Percentiles rank a stretch among this genome's conserved stretches.
These are phyloP conservation scores for Palythoa grandis DNA, from an alignment of 92 coral and sea anemone genomes.

Conservation along the genomic window DNA sequence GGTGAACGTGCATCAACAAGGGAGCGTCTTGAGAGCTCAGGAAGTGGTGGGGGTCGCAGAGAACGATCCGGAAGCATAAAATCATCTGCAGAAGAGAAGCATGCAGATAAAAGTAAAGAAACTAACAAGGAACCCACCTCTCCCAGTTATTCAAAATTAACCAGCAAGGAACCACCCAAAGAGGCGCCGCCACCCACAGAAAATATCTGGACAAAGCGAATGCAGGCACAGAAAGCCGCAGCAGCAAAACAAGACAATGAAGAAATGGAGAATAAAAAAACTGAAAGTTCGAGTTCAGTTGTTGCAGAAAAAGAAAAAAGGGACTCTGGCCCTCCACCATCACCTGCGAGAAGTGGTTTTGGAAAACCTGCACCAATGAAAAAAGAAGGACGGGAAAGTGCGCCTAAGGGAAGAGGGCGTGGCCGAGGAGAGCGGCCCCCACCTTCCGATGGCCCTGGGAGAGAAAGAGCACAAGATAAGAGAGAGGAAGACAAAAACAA, in stretches of 20 bases:
- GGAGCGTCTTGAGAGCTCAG: slow-evolving; percentile 61
- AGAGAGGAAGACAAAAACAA: slow-evolving; percentile 59
- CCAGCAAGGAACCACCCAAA: slow-evolving; percentile 50
- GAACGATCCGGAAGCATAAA: slow-evolving; percentile 67
- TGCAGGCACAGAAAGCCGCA: slow-evolving; percentile 80
- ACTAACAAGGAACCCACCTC: slow-evolving; percentile 42
- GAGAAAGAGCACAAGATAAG: slow-evolving; percentile 59
- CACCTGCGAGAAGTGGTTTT: slow-evolving; percentile 58
- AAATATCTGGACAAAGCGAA: slow-evolving; percentile 80
- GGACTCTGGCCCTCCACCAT: slow-evolving; percentile 54
- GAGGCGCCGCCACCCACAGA: slow-evolving; percentile 76
- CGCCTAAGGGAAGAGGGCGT: slow-evolving; percentile 80
- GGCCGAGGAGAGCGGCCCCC: slow-evolving; percentile 68
- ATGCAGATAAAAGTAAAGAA: slow-evolving; percentile 41
- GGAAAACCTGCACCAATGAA: slow-evolving; percentile 47
- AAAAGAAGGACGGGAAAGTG: slow-evolving; percentile 66
- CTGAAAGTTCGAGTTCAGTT: not conserved
- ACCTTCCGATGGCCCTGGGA: slow-evolving; percentile 38
- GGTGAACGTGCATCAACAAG: slow-evolving; percentile 60
- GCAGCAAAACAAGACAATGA: slow-evolving; percentile 34
- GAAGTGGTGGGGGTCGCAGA: slow-evolving; percentile 47
- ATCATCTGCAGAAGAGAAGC: slow-evolving; percentile 69
- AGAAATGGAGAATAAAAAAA: slow-evolving; percentile 14
- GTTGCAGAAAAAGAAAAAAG: slow-evolving; percentile 30
- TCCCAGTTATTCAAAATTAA: slow-evolving; percentile 34